Base-by-base conservation (phyloP, 2,888 invertebrate genomes). In the Lasioglossum oenotherae region DNA sequence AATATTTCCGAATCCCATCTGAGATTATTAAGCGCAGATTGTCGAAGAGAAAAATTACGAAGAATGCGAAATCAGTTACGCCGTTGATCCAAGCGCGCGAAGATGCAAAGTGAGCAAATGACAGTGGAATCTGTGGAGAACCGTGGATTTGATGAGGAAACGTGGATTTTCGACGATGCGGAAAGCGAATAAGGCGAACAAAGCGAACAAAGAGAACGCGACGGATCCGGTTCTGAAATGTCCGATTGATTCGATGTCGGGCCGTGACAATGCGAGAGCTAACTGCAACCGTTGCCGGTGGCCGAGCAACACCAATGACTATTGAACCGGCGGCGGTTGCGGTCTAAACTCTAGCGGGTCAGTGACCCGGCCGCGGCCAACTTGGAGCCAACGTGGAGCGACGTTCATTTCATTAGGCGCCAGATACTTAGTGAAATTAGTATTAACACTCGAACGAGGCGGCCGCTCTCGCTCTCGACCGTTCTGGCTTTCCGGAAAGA, bases 401-500 rank as follows among this genome's bases (percentile, higher is more conserved):
- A 83, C 84, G 87, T 85, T 90, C 87, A 88, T 89, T 89, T 90
- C 82, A 87, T 85, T 89, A 89, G 90, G 78, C 89, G 89, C 73
- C 88, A 86, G 86, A 76, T 82, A 80, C 80, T 86, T 90, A 88
- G 90, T 89, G 90, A 89, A 88, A 89, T 89, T 86, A 89, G 81
- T 82, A 86, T 89, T 84, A 87, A 85, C 83, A 86, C 87, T 87
- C 87, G 77, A 87, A 87, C 83, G 71, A 86, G 23, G 69, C 16
- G 74, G 72, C 69, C 69, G 69, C 85, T 85, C 81, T 86, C 87
- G 74, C 85, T 86, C 85, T 86, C 85, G 75, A 46, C 67, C 57
- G 67, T 73, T 46, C 73, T 38, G 74, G 41, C 71, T 84, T 84
- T 84, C 84, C 79, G 85, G 85, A 73, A 79, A 72, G 78, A 85